Evolutionary conservation across 2,888 invertebrate genomes (phyloP).

Genomic region (Agrotis ipsilon): DNA sequence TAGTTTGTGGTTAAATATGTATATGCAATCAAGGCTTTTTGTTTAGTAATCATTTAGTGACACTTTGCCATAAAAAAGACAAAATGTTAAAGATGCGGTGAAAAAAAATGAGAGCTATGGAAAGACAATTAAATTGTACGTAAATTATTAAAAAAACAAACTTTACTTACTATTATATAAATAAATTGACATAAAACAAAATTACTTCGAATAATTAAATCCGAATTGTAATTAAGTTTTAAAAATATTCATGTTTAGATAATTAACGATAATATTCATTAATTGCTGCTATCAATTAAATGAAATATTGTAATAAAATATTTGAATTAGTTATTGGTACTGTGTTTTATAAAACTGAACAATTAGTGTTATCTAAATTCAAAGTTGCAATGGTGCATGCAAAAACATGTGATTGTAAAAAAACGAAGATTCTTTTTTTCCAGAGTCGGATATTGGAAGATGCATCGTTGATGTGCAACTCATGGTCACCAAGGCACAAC

Average conservation of each 20-base stretch:
- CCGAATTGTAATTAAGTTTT: no score
- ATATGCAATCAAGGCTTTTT: no score
- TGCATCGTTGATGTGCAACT: constrained; percentile 97
- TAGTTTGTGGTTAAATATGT: no score
- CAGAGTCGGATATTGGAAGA: constrained; percentile 98
- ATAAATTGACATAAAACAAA: no score
- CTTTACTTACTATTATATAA: no score
- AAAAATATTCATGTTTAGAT: no score
- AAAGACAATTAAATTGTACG: no score
- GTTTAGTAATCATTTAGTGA: no score
- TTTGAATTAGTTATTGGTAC: not conserved
- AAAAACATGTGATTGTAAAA: constrained; percentile 68
- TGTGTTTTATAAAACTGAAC: not conserved
- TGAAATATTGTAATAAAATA: not conserved
- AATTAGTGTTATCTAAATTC: constrained; percentile 5
- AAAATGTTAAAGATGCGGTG: not conserved
- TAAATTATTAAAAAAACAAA: no score
- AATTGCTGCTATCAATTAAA: not conserved
- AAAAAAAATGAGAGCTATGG: not conserved
- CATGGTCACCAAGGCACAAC: constrained; percentile 97
- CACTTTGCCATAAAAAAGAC: not conserved
- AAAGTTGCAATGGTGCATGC: constrained; percentile 68
- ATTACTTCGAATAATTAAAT: no score
- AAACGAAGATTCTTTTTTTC: constrained; percentile 85
- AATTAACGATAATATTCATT: no score